Evolutionary conservation across 2,888 invertebrate species (phyloP), one percentile per base, ranked within the genome.

Genomic region (Esperia sulphurella): DNA sequence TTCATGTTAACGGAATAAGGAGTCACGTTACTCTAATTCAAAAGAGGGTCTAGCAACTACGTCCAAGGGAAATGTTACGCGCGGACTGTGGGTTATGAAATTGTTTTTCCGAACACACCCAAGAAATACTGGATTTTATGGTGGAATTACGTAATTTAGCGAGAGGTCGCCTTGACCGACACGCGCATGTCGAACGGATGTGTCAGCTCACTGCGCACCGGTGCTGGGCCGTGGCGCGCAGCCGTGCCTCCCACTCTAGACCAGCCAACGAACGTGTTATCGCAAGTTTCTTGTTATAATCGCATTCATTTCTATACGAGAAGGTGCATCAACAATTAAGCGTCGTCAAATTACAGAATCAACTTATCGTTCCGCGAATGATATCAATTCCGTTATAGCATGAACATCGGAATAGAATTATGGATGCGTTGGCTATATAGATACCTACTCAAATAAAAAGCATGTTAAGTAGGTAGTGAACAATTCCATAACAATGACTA

Each of bases 161-260:
- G 68, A 85, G 86, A 87, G 84, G 85, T 87, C 87, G 87, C 84
- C 81, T 83, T 79, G 83, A 80, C 82, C 81, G 79, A 82, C 71
- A 78, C 84, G 88, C 89, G 88, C 89, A 88, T 84, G 86, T 85
- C 86, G 74, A 77, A 77, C 82, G 81, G 83, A 84, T 83, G 80
- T 83, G 81, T 84, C 83, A 83, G 83, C 82, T 81, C 79, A 84
- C 86, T 86, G 88, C 89, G 89, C 88, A 86, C 76, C 77, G 76
- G 75, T 71, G 69, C 65, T 79, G 69, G 72, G 73, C 66, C 65
- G 75, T 62, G 59, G 71, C 68, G 84, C 85, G 84, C 85, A 83
- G 79, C 75, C 78, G 71, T 77, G 61, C 83, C 86, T 85, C 85
- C 84, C 83, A 85, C 87, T 83, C 76, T 66, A 70, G 57, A 62